Evolutionary conservation across 1,140 invertebrate species (phyloP).

Genomic region (Temnothorax longispinosus): DNA sequence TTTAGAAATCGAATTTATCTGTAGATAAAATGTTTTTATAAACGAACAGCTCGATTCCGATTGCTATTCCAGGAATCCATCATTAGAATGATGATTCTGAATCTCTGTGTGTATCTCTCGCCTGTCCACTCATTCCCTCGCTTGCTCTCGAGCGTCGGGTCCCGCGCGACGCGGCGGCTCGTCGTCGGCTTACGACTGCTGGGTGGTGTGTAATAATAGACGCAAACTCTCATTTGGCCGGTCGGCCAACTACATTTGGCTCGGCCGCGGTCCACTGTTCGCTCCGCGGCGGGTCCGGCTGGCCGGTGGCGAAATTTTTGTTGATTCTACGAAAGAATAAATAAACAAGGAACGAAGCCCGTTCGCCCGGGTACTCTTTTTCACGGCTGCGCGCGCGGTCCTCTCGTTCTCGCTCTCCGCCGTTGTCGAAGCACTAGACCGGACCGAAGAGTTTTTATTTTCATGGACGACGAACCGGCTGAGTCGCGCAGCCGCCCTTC

Average conservation of each 20-base stretch:
- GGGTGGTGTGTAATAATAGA: constrained; percentile 83
- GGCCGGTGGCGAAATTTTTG: constrained; percentile 71
- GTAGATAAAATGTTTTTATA: not conserved
- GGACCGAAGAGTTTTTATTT: constrained; percentile 54
- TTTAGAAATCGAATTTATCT: not conserved
- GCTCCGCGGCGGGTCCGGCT: constrained; percentile 63
- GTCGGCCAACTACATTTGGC: constrained; percentile 83
- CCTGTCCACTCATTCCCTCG: not conserved
- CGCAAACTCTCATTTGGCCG: constrained; percentile 83
- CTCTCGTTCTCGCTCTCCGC: not conserved
- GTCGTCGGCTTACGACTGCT: constrained; percentile 75
- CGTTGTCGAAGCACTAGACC: not conserved
- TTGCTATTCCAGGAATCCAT: not conserved
- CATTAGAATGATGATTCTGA: not conserved
- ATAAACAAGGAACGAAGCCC: constrained; percentile 62
- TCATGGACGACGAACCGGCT: constrained; percentile 54
- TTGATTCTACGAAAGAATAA: constrained; percentile 70
- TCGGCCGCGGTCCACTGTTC: constrained; percentile 79
- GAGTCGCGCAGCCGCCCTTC: constrained; percentile 18
- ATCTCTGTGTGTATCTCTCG: constrained; percentile 6
- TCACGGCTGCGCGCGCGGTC: constrained; percentile 13
- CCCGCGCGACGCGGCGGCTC: constrained; percentile 65
- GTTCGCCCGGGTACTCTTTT: not conserved
- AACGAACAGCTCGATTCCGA: not conserved
- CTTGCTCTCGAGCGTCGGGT: not conserved